Conservation (phyloP, 2,113 vertebrate species). For the Menura novaehollandiae region DNA sequence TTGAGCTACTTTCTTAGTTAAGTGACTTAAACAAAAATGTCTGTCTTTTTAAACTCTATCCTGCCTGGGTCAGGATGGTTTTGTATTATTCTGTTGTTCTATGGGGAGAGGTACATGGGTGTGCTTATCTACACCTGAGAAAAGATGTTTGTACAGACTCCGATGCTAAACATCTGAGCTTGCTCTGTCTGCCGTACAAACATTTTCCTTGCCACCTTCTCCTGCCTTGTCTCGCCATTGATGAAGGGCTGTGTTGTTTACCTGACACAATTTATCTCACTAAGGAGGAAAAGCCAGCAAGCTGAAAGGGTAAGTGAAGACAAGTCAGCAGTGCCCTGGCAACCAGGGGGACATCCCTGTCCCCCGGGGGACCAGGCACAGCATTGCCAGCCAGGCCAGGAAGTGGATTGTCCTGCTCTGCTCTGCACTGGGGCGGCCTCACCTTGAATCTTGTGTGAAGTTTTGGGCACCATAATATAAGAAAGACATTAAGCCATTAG, state of each 20-base stretch:
- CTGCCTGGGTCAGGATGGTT: not conserved
- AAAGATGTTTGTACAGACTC: not conserved
- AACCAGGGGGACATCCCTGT: not conserved
- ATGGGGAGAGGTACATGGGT: not conserved
- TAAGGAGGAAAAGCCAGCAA: not conserved
- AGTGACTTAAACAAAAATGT: not conserved
- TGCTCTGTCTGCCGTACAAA: not conserved
- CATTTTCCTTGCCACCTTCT: not conserved
- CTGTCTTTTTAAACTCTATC: not conserved
- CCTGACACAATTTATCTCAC: not conserved
- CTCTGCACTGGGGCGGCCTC: not conserved
- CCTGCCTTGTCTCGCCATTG: not conserved
- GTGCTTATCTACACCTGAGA: not conserved
- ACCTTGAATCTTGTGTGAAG: not conserved
- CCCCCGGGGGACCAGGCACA: not conserved
- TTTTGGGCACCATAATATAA: not conserved
- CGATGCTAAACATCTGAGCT: not conserved
- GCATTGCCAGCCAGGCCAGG: not conserved
- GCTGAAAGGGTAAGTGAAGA: not conserved
- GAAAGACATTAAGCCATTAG: too few relatives aligned
- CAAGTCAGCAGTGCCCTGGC: not conserved
- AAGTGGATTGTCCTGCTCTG: not conserved
- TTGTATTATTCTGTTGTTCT: not conserved
- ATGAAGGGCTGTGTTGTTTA: not conserved
- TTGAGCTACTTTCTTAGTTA: not conserved